Conservation (phyloP, 2,888 invertebrate species). For the Nymphalis urticae region DNA sequence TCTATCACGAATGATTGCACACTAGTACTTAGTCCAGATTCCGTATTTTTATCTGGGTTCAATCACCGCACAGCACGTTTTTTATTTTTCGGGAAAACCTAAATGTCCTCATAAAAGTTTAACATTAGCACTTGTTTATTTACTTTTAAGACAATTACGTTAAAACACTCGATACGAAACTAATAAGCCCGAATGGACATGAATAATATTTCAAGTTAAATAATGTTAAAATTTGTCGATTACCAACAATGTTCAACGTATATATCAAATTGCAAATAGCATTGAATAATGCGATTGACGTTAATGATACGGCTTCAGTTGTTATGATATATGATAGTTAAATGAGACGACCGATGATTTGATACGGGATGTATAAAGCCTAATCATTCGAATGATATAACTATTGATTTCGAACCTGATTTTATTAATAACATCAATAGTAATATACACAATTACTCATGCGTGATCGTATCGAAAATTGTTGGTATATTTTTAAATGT, state of each 20-base stretch:
- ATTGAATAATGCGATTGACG: slow-evolving; percentile 24
- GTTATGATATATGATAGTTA: slow-evolving; percentile 24
- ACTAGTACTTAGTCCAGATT: too few relatives aligned
- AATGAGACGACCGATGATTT: slow-evolving; percentile 19
- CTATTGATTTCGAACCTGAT: not conserved
- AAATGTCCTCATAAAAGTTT: too few relatives aligned
- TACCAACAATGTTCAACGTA: not conserved
- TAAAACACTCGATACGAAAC: slow-evolving; percentile 9
- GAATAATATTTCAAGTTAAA: slow-evolving; percentile 3
- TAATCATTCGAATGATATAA: not conserved
- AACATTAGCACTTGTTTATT: too few relatives aligned
- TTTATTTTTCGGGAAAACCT: too few relatives aligned
- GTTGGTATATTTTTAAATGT: too few relatives aligned
- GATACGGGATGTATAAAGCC: not conserved
- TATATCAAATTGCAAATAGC: slow-evolving; percentile 34
- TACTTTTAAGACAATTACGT: not conserved
- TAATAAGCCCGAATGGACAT: not conserved
- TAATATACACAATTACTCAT: too few relatives aligned
- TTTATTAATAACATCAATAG: too few relatives aligned
- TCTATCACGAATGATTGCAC: too few relatives aligned
- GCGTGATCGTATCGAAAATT: too few relatives aligned
- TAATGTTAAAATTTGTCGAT: slow-evolving; percentile 10
- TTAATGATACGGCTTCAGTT: slow-evolving; percentile 22
- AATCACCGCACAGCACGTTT: too few relatives aligned
- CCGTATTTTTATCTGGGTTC: too few relatives aligned